Conservation (phyloP, 2,113 vertebrate genomes). For the Phasianus colchicus region DNA sequence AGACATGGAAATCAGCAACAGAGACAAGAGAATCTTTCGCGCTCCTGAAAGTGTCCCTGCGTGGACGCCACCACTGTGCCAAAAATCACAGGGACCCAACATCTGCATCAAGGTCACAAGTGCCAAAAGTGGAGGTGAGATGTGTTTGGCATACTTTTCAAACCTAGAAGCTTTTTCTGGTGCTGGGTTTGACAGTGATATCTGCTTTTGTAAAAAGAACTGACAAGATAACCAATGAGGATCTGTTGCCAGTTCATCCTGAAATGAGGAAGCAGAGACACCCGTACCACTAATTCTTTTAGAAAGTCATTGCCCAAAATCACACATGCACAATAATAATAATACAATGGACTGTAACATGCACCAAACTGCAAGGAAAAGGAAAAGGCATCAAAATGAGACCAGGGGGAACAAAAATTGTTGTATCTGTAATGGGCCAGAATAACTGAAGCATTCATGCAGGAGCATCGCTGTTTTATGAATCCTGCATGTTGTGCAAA, state of each 20-base stretch:
- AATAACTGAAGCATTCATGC: neutral
- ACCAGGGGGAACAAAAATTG: neutral
- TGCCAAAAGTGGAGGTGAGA: neutral
- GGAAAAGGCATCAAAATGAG: neutral
- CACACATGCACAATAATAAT: neutral
- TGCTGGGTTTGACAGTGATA: neutral
- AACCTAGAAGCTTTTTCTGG: neutral
- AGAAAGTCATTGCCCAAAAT: neutral
- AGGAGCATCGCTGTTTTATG: neutral
- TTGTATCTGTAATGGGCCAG: neutral
- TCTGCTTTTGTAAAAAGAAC: neutral
- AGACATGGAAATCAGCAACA: neutral
- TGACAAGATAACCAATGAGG: neutral
- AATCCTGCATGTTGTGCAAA: neutral
- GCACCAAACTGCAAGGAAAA: neutral
- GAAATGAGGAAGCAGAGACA: neutral
- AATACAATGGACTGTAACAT: neutral
- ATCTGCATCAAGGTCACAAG: neutral
- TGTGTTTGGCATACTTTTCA: neutral
- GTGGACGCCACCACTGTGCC: neutral
- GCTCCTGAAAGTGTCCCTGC: neutral
- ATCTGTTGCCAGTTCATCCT: neutral
- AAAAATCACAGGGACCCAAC: neutral
- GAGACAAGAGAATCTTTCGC: fast-evolving
- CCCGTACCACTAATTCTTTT: neutral